Base-by-base conservation (phyloP, 1,140 invertebrate species). In the Pseudoatta argentina region DNA sequence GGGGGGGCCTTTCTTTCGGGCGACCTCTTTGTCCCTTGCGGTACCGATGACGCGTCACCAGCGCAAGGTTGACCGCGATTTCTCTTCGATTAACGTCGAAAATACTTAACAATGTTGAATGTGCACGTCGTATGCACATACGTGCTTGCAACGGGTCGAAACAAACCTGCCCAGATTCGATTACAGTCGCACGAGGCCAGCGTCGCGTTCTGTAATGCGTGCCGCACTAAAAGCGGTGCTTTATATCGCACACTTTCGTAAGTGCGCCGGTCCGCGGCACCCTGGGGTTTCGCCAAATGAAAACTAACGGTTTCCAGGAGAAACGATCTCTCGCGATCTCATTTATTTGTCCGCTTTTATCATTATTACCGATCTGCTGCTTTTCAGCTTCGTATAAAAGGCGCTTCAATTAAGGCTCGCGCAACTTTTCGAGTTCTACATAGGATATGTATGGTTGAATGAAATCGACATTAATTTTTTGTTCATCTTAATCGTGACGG, bases 41-140 rank as follows among this genome's bases (percentile, higher is more conserved):
- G 86, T 27, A 61, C 76, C 75, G 63, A 76, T 77, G 89, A 77
- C 88, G 67, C 75, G 88, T 16, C 53, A 39, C 51, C 78, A 0
- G 16, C 51, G 55, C 66, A 75, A 77, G 77, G 81, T 82, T 90
- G 89, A 90, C 89, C 88, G 88, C 86, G 89, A 90, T 90, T 90
- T 90, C 89, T 88, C 89, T 87, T 72, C 69, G 77, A 89, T 89
- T 79, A 87, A 34, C 18, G 44, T 39, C 72, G 85, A 87, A 86
- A 86, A 53, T 86, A 48, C 51, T 27, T 39, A 30, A 30, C 59
- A 53, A 27, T 64, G 30, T 34, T 6, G 5, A 34, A 34, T 34
- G 39, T 34, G 30, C 51, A 18, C 51, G 30, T 27, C 27, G n/a
- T 51, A 39, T 59, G 34, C 34, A 39, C 59, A 55, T 39, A 69